Base-by-base conservation (phyloP, 2,797 vertebrate species). In the Cottoperca gobio region DNA sequence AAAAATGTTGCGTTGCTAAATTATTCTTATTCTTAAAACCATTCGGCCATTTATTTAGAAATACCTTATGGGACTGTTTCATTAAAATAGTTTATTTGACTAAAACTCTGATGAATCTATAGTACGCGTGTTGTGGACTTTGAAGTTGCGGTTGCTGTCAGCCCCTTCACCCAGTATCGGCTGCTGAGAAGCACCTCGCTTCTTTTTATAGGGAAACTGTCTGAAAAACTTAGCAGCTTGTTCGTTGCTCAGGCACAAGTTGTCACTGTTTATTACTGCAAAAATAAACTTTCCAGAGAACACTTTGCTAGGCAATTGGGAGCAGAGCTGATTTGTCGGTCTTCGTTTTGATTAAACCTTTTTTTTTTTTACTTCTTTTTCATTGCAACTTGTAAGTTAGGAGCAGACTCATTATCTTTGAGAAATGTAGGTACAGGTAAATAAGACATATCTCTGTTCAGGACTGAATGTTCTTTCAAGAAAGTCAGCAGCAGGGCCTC, bases 181-280 rank as follows among this genome's bases (percentile, higher is more conserved):
- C 65, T 73, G 64, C 17, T 6, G 21, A 71, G 60, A 50, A 50
- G 59, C 68, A 54, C 37, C 26, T 6, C 0, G 3, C 40, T 73
- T 55, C 43, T 59, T 64, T 82, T 80, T 73, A 67, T 63, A 66
- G 67, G 28, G 70, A 73, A 83, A 72, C 50, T 76, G 85, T 79
- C 79, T 67, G 12, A 70, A 45, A 77, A 66, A 66, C 58, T 64
- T 70, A 79, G 68, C 61, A 17, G 52, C 4, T 23, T 42, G 43
- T 28, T 53, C 3, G 10, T 42, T 37, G 57, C 70, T 52, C 10
- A 1, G 42, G 58, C 8, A 24, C 26, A 52, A 57, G 57, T 66
- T 81, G 81, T 83, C 81, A 73, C 53, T 66, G 60, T 77, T 82
- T 76, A 75, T 82, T 80, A 83, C 71, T 45, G 39, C 19, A 50